These are phyloP conservation scores for Apistogramma diplotaenia DNA, from an alignment of 2,113 vertebrate species.

Conservation along the genomic window DNA sequence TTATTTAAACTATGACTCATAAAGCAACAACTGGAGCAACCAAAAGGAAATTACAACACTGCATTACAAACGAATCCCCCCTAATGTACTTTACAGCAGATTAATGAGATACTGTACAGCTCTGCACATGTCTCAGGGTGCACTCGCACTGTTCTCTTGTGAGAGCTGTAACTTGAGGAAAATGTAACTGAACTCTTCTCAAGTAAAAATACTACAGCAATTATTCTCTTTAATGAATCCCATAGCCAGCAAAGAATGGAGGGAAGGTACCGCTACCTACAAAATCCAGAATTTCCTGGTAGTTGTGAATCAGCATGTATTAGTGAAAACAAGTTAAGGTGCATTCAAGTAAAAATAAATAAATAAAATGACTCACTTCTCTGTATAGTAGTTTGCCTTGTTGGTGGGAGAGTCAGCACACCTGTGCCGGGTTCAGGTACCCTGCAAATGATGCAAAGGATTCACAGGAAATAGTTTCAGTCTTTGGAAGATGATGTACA, in stretches of 20 bases:
- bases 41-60: neutral
- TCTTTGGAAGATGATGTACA: too few species aligned
- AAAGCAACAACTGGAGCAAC: neutral
- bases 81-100: slow-evolving; percentile 3
- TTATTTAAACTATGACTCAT: neutral
- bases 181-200: slow-evolving; percentile 12
- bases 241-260: neutral
- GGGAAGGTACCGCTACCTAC: neutral
- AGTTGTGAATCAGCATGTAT: neutral
- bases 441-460: too few species aligned
- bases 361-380: too few species aligned
- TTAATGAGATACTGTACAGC: slow-evolving; percentile 1
- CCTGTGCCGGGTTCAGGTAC: too few species aligned
- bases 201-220: slow-evolving; percentile 4
- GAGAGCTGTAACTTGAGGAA: slow-evolving; percentile 6
- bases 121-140: neutral
- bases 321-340: neutral
- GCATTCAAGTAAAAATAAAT: too few species aligned
- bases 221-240: slow-evolving; percentile 41
- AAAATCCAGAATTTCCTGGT: neutral
- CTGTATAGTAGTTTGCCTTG: too few species aligned
- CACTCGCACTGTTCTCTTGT: neutral
- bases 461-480: too few species aligned
- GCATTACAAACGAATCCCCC: neutral
- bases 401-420: too few species aligned